These are phyloP conservation scores for Brachystomella parvula DNA, from an alignment of 1,140 invertebrate genomes.

Conservation along the genomic window DNA sequence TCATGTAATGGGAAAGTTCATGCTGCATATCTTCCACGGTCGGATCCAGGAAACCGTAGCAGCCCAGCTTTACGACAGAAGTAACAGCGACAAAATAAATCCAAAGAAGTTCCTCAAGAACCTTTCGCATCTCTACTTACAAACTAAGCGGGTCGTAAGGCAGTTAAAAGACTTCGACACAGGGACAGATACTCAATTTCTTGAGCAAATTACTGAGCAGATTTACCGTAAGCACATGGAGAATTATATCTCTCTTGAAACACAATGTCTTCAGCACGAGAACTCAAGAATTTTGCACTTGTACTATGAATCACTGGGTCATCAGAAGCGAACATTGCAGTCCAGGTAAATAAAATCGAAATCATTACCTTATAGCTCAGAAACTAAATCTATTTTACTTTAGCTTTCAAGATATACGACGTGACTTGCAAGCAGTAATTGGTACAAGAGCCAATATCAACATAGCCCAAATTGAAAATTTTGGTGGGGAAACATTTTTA, in stretches of 20 bases:
- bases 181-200: constrained; percentile 68
- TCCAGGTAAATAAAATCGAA: constrained; percentile 49
- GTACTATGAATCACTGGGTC: constrained; percentile 89
- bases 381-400: constrained; percentile 23
- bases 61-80: constrained; percentile 30
- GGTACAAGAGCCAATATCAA: constrained; percentile 85
- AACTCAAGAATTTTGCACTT: constrained; percentile 63
- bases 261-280: constrained; percentile 65
- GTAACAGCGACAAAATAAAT: constrained; percentile 25
- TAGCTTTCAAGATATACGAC: constrained; percentile 81
- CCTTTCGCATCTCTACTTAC: constrained; percentile 35
- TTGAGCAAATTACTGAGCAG: constrained; percentile 69
- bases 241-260: constrained; percentile 69
- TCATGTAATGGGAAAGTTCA: constrained; percentile 96
- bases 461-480: constrained; percentile 87
- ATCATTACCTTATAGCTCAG: background rate
- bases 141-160: constrained; percentile 46
- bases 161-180: constrained; percentile 64
- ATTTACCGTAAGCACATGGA: constrained; percentile 75
- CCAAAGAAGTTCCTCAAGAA: constrained; percentile 35
- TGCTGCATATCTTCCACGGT: constrained; percentile 89
- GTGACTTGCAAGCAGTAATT: constrained; percentile 88
- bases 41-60: constrained; percentile 60
- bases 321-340: constrained; percentile 82
- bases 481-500: constrained; percentile 93